A percentile compares a stretch with the other conserved stretches of the same genome.
Conservation (phyloP, 1,140 invertebrate genomes). For the Heliothis subflexa region DNA sequence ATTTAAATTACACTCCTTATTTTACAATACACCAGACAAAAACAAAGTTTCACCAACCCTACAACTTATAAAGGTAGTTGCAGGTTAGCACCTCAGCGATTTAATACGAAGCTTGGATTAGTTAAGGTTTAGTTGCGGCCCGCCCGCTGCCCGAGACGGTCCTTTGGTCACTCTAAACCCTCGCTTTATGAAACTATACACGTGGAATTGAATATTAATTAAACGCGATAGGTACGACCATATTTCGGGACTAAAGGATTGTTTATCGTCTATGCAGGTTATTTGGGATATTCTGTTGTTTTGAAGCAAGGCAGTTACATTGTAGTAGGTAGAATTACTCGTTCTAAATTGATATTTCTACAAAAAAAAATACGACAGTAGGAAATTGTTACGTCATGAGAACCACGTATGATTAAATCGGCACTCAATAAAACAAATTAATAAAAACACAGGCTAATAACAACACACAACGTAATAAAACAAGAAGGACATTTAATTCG, state of each 20-base stretch:
- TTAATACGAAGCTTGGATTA: conserved; percentile 82
- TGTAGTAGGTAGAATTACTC: no score
- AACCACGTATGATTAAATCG: no score
- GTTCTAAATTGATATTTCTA: no score
- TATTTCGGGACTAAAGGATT: conserved; percentile 31
- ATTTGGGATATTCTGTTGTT: not conserved
- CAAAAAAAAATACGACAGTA: no score
- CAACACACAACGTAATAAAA: not conserved
- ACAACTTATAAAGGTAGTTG: conserved; percentile 62
- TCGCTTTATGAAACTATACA: conserved; percentile 62
- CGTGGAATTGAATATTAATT: conserved; percentile 69
- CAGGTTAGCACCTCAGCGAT: conserved; percentile 79
- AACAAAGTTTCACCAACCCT: conserved; percentile 26
- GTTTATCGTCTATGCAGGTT: conserved; percentile 2
- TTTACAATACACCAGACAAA: not conserved
- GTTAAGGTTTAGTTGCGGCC: conserved; percentile 69
- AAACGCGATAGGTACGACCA: conserved; percentile 48
- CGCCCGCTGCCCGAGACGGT: conserved; percentile 56
- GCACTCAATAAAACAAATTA: not conserved
- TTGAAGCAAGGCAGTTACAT: not conserved
- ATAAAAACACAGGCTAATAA: no score
- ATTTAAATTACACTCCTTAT: no score
- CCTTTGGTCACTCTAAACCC: conserved; percentile 79
- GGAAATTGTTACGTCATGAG: no score
- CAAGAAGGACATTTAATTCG: not conserved